Base-by-base conservation (phyloP, 1,140 invertebrate species). In the Lysiphlebus fabarum region DNA sequence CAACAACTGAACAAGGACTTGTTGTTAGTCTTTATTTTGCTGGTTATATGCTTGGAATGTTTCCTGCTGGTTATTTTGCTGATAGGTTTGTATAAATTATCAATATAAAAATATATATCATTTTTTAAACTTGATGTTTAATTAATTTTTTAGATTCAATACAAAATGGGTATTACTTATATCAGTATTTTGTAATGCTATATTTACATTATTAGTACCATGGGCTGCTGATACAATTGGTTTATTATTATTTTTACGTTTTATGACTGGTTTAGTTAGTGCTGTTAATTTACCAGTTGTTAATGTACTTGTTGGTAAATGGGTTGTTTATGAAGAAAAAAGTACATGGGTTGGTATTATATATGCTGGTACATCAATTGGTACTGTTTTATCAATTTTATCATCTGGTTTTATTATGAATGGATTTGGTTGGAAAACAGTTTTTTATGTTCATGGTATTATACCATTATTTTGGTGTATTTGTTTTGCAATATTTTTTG, bases 21-120 rank as follows among this genome's bases (percentile, higher is more conserved):
- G 76, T 91, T 12, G 72, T 90, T 47, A 90, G 88, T 56, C 85
- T 90, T 54, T 94, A 93, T 70, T 94, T 93, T 74, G 91, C 89
- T 81, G 92, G 92, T n/a, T 94, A 93, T 69, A 82, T 93, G 36
- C 73, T 90, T 0, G 89, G 82, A 1, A 86, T 86, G 76, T 78
- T 86, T 56, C 82, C 85, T 4, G 81, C 82, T 6, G 84, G 84
- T 41, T 79, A 82, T n/a, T 69, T 85, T 41, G 74, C 82, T 0
- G 84, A 85, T 68, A 70, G 77, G 77, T 79, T 40, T 17, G 58
- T 60, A 54, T 14, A 26, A 51, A 12, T 26, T 4, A 26, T 26
- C 17, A 26, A 26, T 26, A 26, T n/a, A n/a, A n/a, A n/a, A n/a
- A n/a, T n/a, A n/a, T n/a, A n/a, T n/a, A n/a, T n/a, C n/a, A n/a